Evolutionary conservation across 2,888 invertebrate species (phyloP).

Genomic region (Latrodectus elegans): DNA sequence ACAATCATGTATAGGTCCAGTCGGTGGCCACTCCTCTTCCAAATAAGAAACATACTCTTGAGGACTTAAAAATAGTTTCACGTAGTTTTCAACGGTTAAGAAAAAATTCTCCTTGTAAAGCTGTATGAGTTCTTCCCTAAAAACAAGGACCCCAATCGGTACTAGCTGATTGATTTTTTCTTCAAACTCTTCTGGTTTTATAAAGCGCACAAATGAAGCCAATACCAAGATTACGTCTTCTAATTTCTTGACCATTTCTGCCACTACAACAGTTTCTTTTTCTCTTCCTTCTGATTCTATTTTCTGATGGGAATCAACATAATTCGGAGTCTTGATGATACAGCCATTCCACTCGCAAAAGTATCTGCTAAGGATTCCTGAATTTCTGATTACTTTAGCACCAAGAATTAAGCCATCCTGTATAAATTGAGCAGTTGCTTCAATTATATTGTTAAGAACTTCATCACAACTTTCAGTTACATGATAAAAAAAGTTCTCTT

Average conservation of each 20-base stretch:
- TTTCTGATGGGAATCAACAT: background rate
- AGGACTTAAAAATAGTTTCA: background rate
- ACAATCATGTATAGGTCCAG: constrained; percentile 30
- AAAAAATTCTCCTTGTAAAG: constrained; percentile 41
- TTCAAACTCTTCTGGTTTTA: constrained; percentile 15
- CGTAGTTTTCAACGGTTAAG: constrained; percentile 22
- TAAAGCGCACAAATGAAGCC: constrained; percentile 40
- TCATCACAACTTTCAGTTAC: constrained; percentile 36
- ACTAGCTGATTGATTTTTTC: constrained; percentile 47
- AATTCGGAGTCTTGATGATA: constrained; percentile 25
- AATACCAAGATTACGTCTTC: constrained; percentile 38
- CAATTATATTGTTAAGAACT: constrained; percentile 2
- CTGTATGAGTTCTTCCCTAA: constrained; percentile 14
- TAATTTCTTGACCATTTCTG: constrained; percentile 29
- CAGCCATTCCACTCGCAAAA: constrained; percentile 36
- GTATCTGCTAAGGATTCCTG: background rate
- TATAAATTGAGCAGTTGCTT: constrained; percentile 6
- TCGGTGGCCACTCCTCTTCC: constrained; percentile 58
- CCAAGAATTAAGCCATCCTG: background rate
- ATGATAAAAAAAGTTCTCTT: constrained; percentile 47
- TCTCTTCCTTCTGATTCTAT: background rate
- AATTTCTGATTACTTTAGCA: constrained; percentile 30
- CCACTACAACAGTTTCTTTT: constrained; percentile 3
- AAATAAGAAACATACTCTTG: constrained; percentile 30
- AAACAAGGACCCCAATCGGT: constrained; percentile 32